phyloP scores from a whole-genome alignment of 2,888 invertebrate species.

The Heteromyza rotundicornis region DNA sequence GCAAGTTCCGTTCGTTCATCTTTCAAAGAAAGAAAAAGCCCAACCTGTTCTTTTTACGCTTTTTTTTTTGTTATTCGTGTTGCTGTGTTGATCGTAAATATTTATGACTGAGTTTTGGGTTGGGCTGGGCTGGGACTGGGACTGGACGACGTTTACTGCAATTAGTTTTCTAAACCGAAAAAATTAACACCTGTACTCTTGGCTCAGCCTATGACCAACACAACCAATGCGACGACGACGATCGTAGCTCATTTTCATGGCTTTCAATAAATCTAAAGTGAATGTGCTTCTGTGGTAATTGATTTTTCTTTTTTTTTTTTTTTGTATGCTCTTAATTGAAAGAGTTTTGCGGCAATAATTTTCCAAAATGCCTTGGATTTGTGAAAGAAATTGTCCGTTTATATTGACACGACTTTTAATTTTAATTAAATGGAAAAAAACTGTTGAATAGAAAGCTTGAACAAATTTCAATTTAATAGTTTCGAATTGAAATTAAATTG shows the following conservation, averaged over 20 bases:
- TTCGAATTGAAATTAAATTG: no score
- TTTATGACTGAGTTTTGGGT: constrained; percentile 5
- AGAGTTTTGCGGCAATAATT: no score
- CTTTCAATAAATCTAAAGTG: background rate
- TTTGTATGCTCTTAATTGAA: background rate
- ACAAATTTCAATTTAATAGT: no score
- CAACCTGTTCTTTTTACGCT: no score
- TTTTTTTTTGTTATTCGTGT: background rate
- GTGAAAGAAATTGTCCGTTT: no score
- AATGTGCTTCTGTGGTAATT: background rate
- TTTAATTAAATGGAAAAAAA: no score
- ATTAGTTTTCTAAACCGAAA: constrained; percentile 8
- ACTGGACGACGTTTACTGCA: background rate
- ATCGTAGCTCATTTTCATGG: background rate
- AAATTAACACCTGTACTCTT: constrained; percentile 15
- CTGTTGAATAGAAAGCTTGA: no score
- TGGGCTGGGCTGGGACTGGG: background rate
- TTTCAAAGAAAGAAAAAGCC: no score
- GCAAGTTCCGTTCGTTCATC: no score
- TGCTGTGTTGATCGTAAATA: background rate
- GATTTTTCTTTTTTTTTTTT: background rate
- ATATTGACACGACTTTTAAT: no score
- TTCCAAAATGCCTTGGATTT: no score
- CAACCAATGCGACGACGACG: background rate
- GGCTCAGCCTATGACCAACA: background rate